Conservation (phyloP, 2,113 vertebrate species). For the Dinomys branickii region DNA sequence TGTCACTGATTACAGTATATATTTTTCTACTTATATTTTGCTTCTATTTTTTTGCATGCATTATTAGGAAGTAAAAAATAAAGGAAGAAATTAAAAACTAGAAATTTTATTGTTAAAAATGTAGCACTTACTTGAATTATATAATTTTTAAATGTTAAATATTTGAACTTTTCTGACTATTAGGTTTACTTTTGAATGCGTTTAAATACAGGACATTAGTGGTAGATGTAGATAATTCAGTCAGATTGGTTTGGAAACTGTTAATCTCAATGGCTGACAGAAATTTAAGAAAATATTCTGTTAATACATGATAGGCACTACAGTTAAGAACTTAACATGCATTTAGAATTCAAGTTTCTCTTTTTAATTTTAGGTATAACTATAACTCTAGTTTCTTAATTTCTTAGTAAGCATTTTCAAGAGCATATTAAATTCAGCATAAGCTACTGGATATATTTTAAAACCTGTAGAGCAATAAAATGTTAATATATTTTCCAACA, state of each 20-base stretch:
- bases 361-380: conserved; percentile 49
- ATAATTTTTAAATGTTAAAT: conserved; percentile 41
- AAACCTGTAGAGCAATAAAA: conserved; percentile 63
- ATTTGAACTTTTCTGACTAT: background rate
- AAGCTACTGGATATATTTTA: conserved; percentile 63
- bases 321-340: background rate
- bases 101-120: conserved; percentile 2
- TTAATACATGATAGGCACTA: background rate
- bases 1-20: background rate
- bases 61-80: background rate
- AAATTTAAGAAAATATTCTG: conserved; percentile 7
- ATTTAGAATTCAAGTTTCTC: conserved; percentile 19
- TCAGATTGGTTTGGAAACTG: conserved; percentile 10
- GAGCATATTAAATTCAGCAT: conserved; percentile 53
- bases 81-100: conserved; percentile 8
- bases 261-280: background rate
- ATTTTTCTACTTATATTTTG: background rate
- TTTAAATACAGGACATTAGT: background rate
- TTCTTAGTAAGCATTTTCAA: conserved; percentile 55
- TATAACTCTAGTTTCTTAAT: conserved; percentile 33
- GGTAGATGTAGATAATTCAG: background rate
- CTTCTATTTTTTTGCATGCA: background rate
- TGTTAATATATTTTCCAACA: conserved; percentile 72
- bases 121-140: background rate
- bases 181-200: background rate